Conservation (phyloP, 2,113 vertebrate genomes). For the Serinus canaria region DNA sequence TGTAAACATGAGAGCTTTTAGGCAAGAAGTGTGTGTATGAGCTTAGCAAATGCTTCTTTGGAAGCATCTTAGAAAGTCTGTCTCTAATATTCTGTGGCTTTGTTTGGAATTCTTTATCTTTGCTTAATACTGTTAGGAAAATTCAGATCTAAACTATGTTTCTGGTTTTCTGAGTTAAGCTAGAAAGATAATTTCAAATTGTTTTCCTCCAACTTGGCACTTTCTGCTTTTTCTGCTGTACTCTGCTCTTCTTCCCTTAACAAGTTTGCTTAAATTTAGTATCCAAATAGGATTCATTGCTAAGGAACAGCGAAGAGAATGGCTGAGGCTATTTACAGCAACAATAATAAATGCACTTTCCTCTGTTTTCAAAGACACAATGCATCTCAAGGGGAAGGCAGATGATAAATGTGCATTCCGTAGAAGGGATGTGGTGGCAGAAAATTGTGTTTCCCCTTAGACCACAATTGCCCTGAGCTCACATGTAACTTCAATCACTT, state of each 20-base stretch:
- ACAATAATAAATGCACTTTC: background rate
- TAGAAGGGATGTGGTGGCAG: background rate
- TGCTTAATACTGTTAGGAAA: conserved; percentile 6
- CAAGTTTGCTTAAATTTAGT: background rate
- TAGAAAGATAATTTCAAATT: background rate
- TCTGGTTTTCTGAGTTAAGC: conserved; percentile 4
- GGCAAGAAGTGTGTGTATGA: background rate
- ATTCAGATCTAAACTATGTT: background rate
- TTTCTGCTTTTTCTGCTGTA: background rate
- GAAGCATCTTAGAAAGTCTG: background rate
- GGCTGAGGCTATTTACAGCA: background rate
- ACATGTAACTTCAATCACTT: background rate
- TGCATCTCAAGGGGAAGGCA: background rate
- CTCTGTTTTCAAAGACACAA: background rate
- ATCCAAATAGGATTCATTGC: background rate
- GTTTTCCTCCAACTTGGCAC: background rate
- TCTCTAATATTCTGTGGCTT: background rate
- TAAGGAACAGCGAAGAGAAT: background rate
- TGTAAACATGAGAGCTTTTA: background rate
- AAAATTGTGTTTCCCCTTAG: background rate
- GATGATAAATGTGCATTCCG: background rate
- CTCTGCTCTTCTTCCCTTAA: background rate
- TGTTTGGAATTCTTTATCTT: conserved; percentile 15
- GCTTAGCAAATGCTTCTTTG: background rate
- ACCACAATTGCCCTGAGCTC: background rate